Evolutionary conservation across 2,888 invertebrate species (phyloP).

Genomic region (Pandemis cinnamomeana): DNA sequence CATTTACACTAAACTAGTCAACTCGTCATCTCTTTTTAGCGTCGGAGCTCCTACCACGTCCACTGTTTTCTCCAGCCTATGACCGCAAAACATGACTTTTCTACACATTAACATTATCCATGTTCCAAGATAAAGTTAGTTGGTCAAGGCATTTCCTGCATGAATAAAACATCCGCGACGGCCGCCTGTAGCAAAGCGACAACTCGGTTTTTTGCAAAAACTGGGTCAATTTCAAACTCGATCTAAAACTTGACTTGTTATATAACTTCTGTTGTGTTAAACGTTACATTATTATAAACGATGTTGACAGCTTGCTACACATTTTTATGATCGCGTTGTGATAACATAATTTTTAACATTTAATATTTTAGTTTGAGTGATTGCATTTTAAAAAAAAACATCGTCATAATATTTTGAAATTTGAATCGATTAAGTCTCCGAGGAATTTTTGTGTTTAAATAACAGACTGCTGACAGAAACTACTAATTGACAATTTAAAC

Average conservation of each 20-base stretch:
- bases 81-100: neutral
- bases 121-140: slow-evolving; percentile 3
- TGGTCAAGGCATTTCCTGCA: slow-evolving; percentile 39
- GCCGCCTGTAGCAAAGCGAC: slow-evolving; percentile 15
- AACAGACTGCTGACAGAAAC: too few relatives aligned
- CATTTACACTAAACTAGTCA: neutral
- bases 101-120: neutral
- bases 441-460: too few relatives aligned
- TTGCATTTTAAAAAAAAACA: too few relatives aligned
- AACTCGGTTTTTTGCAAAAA: slow-evolving; percentile 36
- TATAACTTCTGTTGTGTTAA: slow-evolving; percentile 30
- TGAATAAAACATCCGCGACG: slow-evolving; percentile 39
- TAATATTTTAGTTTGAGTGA: too few relatives aligned
- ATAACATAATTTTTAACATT: slow-evolving; percentile 1
- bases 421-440: neutral
- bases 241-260: slow-evolving; percentile 36
- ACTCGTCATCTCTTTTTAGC: neutral
- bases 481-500: too few relatives aligned
- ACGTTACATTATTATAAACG: slow-evolving; percentile 12
- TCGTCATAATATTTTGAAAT: too few relatives aligned
- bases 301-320: slow-evolving; percentile 1
- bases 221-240: slow-evolving; percentile 35
- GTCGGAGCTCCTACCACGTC: neutral
- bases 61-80: neutral
- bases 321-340: neutral